phyloP scores from a whole-genome alignment of 2,888 invertebrate species.

The Dynastes maya region DNA sequence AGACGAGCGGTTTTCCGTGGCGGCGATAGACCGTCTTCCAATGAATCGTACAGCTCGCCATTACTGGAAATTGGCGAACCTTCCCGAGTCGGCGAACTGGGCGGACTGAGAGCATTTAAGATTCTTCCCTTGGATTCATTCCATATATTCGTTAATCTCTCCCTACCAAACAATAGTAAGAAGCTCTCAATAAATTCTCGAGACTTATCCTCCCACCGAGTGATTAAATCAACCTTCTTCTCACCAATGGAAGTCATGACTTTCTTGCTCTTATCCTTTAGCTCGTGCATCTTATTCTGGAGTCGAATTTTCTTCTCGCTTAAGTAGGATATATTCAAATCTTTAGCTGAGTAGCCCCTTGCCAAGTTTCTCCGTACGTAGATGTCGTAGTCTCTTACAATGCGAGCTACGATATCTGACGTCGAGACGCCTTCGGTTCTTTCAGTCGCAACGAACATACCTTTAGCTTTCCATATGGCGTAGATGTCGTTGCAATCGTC shows the following conservation, averaged over 20 bases:
- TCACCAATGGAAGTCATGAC: constrained; percentile 89
- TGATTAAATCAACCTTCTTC: constrained; percentile 90
- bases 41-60: constrained; percentile 63
- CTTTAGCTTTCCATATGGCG: constrained; percentile 89
- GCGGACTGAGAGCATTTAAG: constrained; percentile 93
- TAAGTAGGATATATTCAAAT: constrained; percentile 97
- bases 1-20: constrained; percentile 68
- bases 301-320: constrained; percentile 97
- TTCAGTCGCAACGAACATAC: constrained; percentile 98
- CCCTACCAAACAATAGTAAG: constrained; percentile 92
- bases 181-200: constrained; percentile 98
- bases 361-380: constrained; percentile 98
- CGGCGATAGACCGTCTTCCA: constrained; percentile 65
- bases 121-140: constrained; percentile 92
- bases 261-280: constrained; percentile 93
- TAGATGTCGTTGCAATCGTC: constrained; percentile 91
- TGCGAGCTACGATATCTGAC: constrained; percentile 97
- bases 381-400: constrained; percentile 98
- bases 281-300: constrained; percentile 97
- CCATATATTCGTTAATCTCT: constrained; percentile 90
- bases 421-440: constrained; percentile 96
- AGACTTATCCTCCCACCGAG: constrained; percentile 98
- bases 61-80: constrained; percentile 66
- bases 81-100: constrained; percentile 79
- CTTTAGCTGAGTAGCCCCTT: constrained; percentile 98